Percentiles rank a stretch among this genome's conserved stretches.
Conservation (phyloP, 2,113 vertebrate species). For the Elgaria multicarinata region DNA sequence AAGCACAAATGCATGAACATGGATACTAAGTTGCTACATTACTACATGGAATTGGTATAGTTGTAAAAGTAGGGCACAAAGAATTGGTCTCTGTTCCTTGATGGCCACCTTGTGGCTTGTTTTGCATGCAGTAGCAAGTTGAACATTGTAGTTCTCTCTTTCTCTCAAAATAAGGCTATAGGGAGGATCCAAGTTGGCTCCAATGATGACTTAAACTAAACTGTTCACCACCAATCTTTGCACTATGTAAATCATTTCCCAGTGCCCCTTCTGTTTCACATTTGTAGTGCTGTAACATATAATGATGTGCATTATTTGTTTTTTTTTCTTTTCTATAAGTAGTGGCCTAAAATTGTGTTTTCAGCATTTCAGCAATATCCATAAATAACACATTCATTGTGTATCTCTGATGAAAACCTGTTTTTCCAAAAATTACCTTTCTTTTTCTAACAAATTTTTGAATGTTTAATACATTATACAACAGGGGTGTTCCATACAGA, state of each 20-base stretch:
- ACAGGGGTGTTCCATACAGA: slow-evolving; percentile 71
- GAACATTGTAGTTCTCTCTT: slow-evolving; percentile 67
- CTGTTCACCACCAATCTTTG: slow-evolving; percentile 55
- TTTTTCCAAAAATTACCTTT: slow-evolving; percentile 71
- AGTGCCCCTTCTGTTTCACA: slow-evolving; percentile 58
- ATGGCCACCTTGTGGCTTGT: slow-evolving; percentile 63
- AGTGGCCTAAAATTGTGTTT: slow-evolving; percentile 47
- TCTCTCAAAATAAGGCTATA: slow-evolving; percentile 65
- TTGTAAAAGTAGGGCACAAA: slow-evolving; percentile 73
- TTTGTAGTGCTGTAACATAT: slow-evolving; percentile 59
- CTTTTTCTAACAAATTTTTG: slow-evolving; percentile 70
- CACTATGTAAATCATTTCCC: slow-evolving; percentile 68
- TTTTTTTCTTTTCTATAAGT: slow-evolving; percentile 7
- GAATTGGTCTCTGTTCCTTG: slow-evolving; percentile 61
- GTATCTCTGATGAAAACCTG: slow-evolving; percentile 61
- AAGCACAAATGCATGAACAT: slow-evolving; percentile 78
- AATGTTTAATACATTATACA: slow-evolving; percentile 65
- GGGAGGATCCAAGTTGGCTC: slow-evolving; percentile 67
- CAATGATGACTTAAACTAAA: slow-evolving; percentile 60
- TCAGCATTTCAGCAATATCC: slow-evolving; percentile 47
- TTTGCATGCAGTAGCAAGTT: slow-evolving; percentile 70
- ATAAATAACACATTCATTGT: slow-evolving; percentile 72
- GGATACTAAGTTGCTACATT: slow-evolving; percentile 68
- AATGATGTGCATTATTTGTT: slow-evolving; percentile 21
- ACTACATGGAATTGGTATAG: slow-evolving; percentile 66